Evolutionary conservation across 2,797 vertebrate genomes (phyloP), one percentile per base, ranked within the genome.

Genomic region (Neomorphus geoffroyi): DNA sequence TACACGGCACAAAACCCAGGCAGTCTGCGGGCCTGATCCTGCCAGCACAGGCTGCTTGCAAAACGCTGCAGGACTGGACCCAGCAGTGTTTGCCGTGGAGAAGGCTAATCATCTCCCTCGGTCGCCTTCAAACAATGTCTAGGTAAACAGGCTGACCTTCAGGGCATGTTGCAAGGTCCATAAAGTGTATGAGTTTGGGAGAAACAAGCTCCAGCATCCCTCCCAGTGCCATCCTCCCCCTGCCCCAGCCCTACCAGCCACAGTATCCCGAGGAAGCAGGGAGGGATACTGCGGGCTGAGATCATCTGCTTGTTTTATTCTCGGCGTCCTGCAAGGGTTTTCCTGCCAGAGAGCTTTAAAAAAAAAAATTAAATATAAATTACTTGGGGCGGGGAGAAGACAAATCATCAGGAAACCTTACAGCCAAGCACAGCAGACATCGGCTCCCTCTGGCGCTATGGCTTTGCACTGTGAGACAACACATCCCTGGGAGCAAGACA

Each of bases 111-210:
- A 9, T 71, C 71, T 37, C 53, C 72, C 57, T 77, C 17, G 4
- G 45, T 60, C 84, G 37, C 84, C 79, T 93, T 91, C 87, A 89
- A 56, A 90, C 85, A 84, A 37, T 15, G 91, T 90, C 96, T 96
- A 82, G 88, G 88, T 88, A 96, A 97, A 97, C 95, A 96, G 64
- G 41, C 89, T 92, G 92, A 95, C 88, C 95, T 96, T 95, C 86
- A 53, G 92, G 58, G 66, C 82, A 32, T 77, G 90, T 84, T 84
- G 85, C 94, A 97, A 96, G 91, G 92, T 84, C 94, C 91, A 71
- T 82, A 84, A 96, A 88, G 62, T 41, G 39, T 41, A 39, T 41
- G 39, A 10, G 39, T 41, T 41, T 41, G 39, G 35, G 33, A 33
- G 19, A 21, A 57, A 33, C 0, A 8, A 92, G 60, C 64, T 80